Percentiles rank a stretch among this genome's conserved stretches.
phyloP scores from a whole-genome alignment of 2,113 vertebrate species.

The Silurus asotus region DNA sequence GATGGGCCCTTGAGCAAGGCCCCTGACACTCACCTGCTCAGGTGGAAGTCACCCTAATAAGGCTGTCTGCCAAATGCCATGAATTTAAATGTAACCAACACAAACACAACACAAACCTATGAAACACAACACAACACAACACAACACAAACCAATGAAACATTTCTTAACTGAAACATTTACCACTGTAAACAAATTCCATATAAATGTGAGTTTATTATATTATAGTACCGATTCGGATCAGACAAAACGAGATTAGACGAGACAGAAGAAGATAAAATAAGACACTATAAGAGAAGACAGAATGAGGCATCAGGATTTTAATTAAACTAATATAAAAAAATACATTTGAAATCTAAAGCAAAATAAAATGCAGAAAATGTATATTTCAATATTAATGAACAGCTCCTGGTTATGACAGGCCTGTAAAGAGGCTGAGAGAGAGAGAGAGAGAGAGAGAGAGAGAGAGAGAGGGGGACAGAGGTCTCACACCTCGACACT shows the following conservation, averaged over 20 bases:
- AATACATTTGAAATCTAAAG: background rate
- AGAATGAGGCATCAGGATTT: background rate
- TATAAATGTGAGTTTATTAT: no score
- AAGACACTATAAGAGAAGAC: background rate
- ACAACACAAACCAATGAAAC: no score
- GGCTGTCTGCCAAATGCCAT: no score
- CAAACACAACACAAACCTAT: no score
- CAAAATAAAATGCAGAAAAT: background rate
- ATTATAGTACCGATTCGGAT: background rate
- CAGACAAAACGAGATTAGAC: background rate
- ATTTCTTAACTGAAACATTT: no score
- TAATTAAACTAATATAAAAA: background rate
- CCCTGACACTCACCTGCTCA: no score
- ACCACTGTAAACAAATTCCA: no score
- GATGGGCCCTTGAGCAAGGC: no score
- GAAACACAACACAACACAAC: no score
- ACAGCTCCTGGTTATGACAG: constrained; percentile 59
- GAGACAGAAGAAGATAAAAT: background rate
- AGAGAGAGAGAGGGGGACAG: background rate
- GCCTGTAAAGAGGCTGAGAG: constrained; percentile 33
- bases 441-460: constrained; percentile 19
- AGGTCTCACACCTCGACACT: constrained; percentile 68
- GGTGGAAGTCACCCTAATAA: no score
- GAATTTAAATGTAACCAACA: no score
- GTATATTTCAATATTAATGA: constrained; percentile 38